Evolutionary conservation across 1,140 invertebrate species (phyloP).

Genomic region (Sesamia nonagrioides): DNA sequence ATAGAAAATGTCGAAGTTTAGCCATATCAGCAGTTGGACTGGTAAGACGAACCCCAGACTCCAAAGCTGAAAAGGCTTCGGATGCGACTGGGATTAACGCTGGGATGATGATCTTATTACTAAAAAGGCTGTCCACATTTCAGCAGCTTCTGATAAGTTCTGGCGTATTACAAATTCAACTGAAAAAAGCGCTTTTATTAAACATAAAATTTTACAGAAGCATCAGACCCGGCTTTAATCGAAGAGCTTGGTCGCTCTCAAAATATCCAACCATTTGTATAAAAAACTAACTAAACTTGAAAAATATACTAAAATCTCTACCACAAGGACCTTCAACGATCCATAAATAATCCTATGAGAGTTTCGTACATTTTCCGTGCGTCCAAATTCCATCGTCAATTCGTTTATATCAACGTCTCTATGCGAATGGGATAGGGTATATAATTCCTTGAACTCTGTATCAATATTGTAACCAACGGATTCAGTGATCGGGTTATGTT

Average conservation of each 20-base stretch:
- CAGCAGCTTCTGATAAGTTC: neutral
- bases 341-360: slow-evolving; percentile 43
- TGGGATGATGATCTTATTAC: too few relatives aligned
- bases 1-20: too few relatives aligned
- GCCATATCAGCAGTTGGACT: too few relatives aligned
- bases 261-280: neutral
- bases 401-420: neutral
- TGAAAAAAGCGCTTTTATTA: neutral
- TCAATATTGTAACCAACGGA: slow-evolving; percentile 33
- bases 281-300: neutral
- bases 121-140: too few relatives aligned
- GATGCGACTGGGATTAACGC: too few relatives aligned
- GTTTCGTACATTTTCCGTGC: slow-evolving; percentile 26
- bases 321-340: slow-evolving; percentile 8
- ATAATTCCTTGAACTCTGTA: slow-evolving; percentile 9
- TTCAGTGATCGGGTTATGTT: slow-evolving; percentile 32
- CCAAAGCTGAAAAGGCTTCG: too few relatives aligned
- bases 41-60: too few relatives aligned
- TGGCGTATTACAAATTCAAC: neutral
- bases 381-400: slow-evolving; percentile 17
- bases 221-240: neutral
- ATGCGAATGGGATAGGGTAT: slow-evolving; percentile 7
- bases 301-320: slow-evolving; percentile 22
- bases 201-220: neutral
- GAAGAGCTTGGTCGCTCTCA: neutral